These are phyloP conservation scores for Bombycilla garrulus DNA, from an alignment of 2,113 vertebrate genomes.

Conservation along the genomic window DNA sequence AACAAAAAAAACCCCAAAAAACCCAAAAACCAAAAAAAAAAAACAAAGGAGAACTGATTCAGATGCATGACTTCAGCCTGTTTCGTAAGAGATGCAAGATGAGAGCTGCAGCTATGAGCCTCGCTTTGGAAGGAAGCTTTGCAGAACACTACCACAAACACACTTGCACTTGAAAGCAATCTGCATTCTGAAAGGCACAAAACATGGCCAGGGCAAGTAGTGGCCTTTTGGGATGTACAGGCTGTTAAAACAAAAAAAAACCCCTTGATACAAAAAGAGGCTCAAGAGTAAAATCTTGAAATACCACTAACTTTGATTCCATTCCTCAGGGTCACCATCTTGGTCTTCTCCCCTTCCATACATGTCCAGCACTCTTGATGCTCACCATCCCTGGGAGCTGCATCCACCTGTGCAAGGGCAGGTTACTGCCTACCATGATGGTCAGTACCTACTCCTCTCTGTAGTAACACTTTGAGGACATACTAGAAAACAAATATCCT, in stretches of 20 bases:
- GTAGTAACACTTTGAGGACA: neutral
- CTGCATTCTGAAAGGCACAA: neutral
- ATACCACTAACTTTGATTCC: neutral
- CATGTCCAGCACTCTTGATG: neutral
- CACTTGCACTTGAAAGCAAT: neutral
- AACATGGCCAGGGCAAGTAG: neutral
- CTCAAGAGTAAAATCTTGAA: neutral
- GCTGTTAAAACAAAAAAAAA: neutral
- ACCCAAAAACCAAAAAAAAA: neutral
- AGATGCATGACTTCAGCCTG: neutral
- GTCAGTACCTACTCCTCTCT: neutral
- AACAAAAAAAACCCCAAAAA: too few relatives aligned
- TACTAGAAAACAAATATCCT: neutral
- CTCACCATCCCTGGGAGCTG: neutral
- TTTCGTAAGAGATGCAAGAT: neutral
- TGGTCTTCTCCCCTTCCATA: neutral
- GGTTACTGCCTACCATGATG: neutral
- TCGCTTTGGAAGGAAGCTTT: neutral
- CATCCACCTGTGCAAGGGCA: neutral
- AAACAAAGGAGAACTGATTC: neutral
- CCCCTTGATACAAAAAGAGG: fast-evolving
- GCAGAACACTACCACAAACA: neutral
- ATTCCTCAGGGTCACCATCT: neutral
- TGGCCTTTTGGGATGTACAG: neutral
- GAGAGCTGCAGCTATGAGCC: neutral